Evolutionary conservation across 2,888 invertebrate species (phyloP), one percentile per base, ranked within the genome.

Genomic region (Drosophila parthenogenetica): DNA sequence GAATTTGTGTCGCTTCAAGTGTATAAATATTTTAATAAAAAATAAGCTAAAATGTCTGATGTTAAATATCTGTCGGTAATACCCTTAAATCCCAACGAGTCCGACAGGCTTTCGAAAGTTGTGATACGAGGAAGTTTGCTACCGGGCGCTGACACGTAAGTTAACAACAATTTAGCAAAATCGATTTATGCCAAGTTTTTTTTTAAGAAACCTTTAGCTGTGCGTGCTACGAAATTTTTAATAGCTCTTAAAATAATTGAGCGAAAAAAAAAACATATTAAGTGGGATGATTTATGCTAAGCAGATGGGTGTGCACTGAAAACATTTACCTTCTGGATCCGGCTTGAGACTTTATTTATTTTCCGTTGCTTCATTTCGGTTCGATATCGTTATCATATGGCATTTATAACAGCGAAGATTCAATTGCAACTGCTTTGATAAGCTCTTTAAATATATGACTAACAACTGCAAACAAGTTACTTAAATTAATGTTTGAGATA

Each of bases 121-220:
- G 58, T 84, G 22, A 73, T 92, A 22, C 90, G 81, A 67, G 92
- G 91, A 53, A 86, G 73, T 53, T 67, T 92, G 19, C 74, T 67
- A 48, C 73, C 84, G 25, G 61, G 85, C 48, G 89, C 92, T 25
- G 67, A 89, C 63, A 86, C 91, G 92, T 92, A 86, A 91, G 92
- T 91, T 22, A 29, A 35, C 32, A 37, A 32, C 19, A 22, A 11
- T 45, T 67, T 46, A 55, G 25, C 35, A 75, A 78, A 71, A 85
- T 79, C 73, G 72, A 87, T 78, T 32, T 32, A 32, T 11, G 13
- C 10, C 22, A 42, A 14, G 32, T 42, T 63, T 37, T 75, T 68
- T 60, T 51, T 16, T 22, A 5, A 42, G 64, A 49, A 69, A n/a
- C 17, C 13, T 7, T 22, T 22, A 22, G 3, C 11, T 53, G 58